Base-by-base conservation (phyloP, 2,797 vertebrate species). In the Rhinella marina region DNA sequence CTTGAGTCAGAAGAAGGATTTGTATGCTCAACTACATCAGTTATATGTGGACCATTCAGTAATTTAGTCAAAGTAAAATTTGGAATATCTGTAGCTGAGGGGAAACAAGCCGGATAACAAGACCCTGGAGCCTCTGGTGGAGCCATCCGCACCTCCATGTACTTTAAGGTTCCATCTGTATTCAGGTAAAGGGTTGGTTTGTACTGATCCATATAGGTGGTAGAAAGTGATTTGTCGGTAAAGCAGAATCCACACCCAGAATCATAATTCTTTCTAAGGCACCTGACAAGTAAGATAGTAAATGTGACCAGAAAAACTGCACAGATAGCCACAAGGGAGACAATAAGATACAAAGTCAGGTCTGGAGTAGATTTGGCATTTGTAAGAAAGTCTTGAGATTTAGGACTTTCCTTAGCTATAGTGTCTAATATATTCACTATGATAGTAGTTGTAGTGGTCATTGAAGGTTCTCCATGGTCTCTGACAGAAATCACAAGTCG, bases 301-400 rank as follows among this genome's bases (percentile, higher is more conserved):
- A 97, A 94, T 0, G 97, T 98, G 87, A 97, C 94, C 0, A 99
- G 95, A 0, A 95, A 96, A 85, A 99, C 94, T 0, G 95, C 94
- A 56, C 97, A 97, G 16, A 98, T 92, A 0, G 96, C 95, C 16
- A 95, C 97, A 64, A 99, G 92, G 0, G 97, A 95, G 17, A 98
- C 96, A 85, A 98, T 98, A 88, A 99, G 96, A 93, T 99, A 99
- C 87, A 99, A 91, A 52, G 84, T 86, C 76, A 86, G 52, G 61
- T 86, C 61, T 86, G 84, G 75, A 41, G 84, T 23, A 54, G 84
- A 64, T 66, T 86, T 86, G 29, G 59, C 48, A 54, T 66, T 79
- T 29, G 25, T 23, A 57, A 78, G 76, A 70, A 66, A 79, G 21
- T 87, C 78, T n/a, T 87, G 78, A 73, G 78, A 81, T 52, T 48